Evolutionary conservation across 1,140 invertebrate species (phyloP).

Genomic region (Papilio machaon): DNA sequence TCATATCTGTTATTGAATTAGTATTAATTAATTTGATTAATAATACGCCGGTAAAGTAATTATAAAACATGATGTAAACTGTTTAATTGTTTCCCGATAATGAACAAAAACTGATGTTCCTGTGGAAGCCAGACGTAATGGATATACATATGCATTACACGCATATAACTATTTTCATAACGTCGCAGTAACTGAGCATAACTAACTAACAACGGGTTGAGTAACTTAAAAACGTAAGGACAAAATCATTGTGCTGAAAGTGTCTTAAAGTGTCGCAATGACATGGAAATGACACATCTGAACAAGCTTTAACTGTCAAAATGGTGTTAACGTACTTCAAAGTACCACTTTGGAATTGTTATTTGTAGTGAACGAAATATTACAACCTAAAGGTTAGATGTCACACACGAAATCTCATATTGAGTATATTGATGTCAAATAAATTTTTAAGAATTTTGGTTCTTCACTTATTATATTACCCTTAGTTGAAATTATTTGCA

Average conservation of each 20-base stretch:
- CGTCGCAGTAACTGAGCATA: constrained; percentile 3
- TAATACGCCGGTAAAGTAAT: neutral
- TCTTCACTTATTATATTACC: neutral
- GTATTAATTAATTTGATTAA: neutral
- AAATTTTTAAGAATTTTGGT: neutral
- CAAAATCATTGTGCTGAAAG: constrained; percentile 27
- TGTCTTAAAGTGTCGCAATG: constrained; percentile 34
- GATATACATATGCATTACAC: constrained; percentile 11
- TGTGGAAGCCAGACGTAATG: constrained; percentile 25
- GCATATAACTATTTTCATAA: constrained; percentile 32
- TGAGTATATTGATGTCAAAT: neutral
- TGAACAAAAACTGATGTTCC: constrained; percentile 26
- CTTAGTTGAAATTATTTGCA: neutral
- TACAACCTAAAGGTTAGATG: constrained; percentile 28
- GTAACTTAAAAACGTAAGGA: constrained; percentile 36
- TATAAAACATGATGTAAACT: neutral
- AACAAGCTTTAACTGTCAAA: constrained; percentile 25
- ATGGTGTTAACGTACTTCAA: constrained; percentile 37
- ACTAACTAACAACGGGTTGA: constrained; percentile 36
- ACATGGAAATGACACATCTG: constrained; percentile 32
- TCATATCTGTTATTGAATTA: neutral
- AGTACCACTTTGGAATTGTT: constrained; percentile 30
- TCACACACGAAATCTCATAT: constrained; percentile 7
- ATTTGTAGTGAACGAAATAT: constrained; percentile 15
- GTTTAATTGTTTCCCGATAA: constrained; percentile 5